Base-by-base conservation (phyloP, 2,797 vertebrate species). In the Denticeps clupeoides region DNA sequence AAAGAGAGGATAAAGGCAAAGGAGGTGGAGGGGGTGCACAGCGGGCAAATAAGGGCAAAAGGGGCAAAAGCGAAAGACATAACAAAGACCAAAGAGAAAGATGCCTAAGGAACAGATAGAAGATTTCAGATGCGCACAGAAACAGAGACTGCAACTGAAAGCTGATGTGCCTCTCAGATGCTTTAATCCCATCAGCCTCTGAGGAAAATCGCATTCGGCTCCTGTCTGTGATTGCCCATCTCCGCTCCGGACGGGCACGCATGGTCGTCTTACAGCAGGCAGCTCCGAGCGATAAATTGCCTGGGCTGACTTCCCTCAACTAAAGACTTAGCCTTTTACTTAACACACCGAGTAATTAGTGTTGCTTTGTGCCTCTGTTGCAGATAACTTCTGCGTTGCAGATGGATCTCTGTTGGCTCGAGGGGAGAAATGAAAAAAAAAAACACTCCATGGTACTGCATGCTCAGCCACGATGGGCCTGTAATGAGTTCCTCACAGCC, bases 401-500 rank as follows among this genome's bases (percentile, higher is more conserved):
- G 24, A 24, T 25, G n/a, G 18, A 13, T 24, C 40, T 16, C 37
- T 9, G 51, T 26, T 12, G 33, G 18, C 4, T 2, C 33, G 33
- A 3, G 13, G 12, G 15, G 7, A 4, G 15, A 18, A 37, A 2
- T 12, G 15, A 45, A 41, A 41, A 32, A 19, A 5, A 5, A 25
- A 25, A 25, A 5, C 3, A 23, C 16, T 5, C 9, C 4, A 5
- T 38, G 35, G 35, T 35, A 38, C 8, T 38, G 35, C n/a, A n/a
- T n/a, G 19, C 9, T 38, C 35, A 21, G 35, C 5, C 35, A 18
- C 21, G 35, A 35, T 38, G 35, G n/a, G 35, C 35, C 38, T 3
- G 35, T 38, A 38, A 38, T 38, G 35, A 38, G 35, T 35, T 38
- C 38, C 35, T 38, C 35, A 21, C 35, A 21, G 35, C 16, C 18